These are phyloP conservation scores for Latrodectus hesperus DNA, from an alignment of 2,888 invertebrate species.

Conservation along the genomic window DNA sequence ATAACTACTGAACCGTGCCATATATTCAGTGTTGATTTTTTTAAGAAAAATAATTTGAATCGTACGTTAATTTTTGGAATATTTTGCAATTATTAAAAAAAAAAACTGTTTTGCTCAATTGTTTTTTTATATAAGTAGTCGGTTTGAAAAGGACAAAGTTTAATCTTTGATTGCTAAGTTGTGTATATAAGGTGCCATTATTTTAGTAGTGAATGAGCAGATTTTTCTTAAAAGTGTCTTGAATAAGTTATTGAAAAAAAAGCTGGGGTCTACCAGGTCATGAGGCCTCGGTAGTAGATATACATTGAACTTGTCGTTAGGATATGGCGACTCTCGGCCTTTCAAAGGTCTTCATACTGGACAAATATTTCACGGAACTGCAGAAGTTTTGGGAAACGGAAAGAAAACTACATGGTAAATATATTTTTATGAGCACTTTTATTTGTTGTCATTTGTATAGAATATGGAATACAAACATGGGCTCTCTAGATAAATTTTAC, in stretches of 20 bases:
- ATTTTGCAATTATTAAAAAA: no score
- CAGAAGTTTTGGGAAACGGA: conserved; percentile 98
- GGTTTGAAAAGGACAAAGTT: no score
- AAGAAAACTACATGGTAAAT: conserved; percentile 93
- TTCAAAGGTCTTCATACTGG: conserved; percentile 97
- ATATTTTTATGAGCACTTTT: conserved; percentile 1
- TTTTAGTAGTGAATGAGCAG: neutral
- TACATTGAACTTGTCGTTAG: conserved; percentile 18
- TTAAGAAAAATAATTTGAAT: no score
- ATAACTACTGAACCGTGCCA: no score
- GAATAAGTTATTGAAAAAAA: neutral
- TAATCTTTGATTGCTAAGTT: no score
- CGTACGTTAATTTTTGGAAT: no score
- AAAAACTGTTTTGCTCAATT: no score
- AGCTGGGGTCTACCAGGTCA: conserved; percentile 29
- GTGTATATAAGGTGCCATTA: neutral
- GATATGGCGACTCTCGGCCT: conserved; percentile 94
- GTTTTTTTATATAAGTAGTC: no score
- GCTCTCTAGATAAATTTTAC: no score
- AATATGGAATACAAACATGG: no score
- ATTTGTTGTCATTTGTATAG: no score
- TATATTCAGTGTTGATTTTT: no score
- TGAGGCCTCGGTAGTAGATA: conserved; percentile 33
- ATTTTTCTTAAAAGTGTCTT: neutral
- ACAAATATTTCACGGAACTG: conserved; percentile 97